phyloP scores from a whole-genome alignment of 1,140 invertebrate genomes.

The Conus ventricosus region DNA sequence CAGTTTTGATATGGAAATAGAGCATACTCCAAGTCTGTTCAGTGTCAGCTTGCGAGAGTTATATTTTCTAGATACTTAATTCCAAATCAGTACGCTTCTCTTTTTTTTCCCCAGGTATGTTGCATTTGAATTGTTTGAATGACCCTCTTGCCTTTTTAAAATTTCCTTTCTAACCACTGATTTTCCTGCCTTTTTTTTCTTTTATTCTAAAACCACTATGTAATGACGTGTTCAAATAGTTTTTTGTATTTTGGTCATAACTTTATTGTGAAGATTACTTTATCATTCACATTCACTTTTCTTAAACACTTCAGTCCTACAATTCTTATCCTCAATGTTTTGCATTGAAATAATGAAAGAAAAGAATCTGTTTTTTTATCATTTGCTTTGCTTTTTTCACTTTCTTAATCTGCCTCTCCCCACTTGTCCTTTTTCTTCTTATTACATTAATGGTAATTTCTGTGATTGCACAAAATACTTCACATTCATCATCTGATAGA shows the following conservation, averaged over 20 bases:
- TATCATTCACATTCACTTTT: neutral
- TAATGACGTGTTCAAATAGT: neutral
- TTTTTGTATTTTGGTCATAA: neutral
- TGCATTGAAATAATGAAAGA: neutral
- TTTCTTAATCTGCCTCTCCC: neutral
- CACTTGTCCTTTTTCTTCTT: neutral
- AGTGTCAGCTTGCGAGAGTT: too few relatives aligned
- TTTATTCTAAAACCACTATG: neutral
- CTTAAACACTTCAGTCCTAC: neutral
- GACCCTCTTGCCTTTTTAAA: neutral
- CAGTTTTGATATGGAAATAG: too few relatives aligned
- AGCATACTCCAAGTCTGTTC: too few relatives aligned
- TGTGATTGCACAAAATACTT: too few relatives aligned
- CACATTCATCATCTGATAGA: neutral
- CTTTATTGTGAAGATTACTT: neutral
- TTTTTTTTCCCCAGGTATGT: neutral
- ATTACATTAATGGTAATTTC: neutral
- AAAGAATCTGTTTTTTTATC: neutral
- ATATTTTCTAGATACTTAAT: neutral
- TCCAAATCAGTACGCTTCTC: neutral
- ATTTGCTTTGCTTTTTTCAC: neutral
- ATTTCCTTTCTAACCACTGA: neutral
- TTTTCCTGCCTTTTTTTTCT: too few relatives aligned
- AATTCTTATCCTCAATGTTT: neutral
- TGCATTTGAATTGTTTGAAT: neutral